Evolutionary conservation across 1,140 invertebrate species (phyloP).

Genomic region (Heliothis virescens): DNA sequence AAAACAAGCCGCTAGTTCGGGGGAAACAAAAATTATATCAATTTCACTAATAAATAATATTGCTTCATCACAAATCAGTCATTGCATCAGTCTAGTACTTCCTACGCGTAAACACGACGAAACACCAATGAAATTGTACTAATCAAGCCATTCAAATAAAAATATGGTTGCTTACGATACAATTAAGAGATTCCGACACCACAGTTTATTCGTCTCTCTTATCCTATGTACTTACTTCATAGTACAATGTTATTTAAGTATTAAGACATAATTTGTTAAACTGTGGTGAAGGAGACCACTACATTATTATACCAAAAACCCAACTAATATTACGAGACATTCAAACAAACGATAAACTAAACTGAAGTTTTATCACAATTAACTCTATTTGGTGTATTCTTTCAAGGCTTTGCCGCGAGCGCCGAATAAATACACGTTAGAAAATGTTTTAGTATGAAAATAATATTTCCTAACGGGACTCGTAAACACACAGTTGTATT

Average conservation of each 20-base stretch:
- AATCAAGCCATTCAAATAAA: conserved; percentile 48
- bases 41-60: conserved; percentile 84
- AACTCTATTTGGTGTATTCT: conserved; percentile 60
- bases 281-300: conserved; percentile 25
- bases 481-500: conserved; percentile 14
- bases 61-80: conserved; percentile 84
- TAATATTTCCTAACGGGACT: conserved; percentile 21
- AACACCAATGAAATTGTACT: conserved; percentile 56
- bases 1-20: conserved; percentile 31
- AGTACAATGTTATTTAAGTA: neutral
- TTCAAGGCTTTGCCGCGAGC: conserved; percentile 54
- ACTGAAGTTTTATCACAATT: conserved; percentile 55
- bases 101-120: conserved; percentile 55
- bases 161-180: conserved; percentile 33
- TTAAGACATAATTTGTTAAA: conserved; percentile 7
- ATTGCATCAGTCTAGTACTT: conserved; percentile 79
- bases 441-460: neutral
- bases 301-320: conserved; percentile 38
- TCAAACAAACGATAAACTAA: conserved; percentile 40
- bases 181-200: conserved; percentile 32
- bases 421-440: conserved; percentile 33
- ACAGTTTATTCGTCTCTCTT: conserved; percentile 29
- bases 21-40: conserved; percentile 50
- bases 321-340: conserved; percentile 43
- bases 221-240: conserved; percentile 5